phyloP scores from a whole-genome alignment of 2,113 vertebrate species.

The Charina bottae region DNA sequence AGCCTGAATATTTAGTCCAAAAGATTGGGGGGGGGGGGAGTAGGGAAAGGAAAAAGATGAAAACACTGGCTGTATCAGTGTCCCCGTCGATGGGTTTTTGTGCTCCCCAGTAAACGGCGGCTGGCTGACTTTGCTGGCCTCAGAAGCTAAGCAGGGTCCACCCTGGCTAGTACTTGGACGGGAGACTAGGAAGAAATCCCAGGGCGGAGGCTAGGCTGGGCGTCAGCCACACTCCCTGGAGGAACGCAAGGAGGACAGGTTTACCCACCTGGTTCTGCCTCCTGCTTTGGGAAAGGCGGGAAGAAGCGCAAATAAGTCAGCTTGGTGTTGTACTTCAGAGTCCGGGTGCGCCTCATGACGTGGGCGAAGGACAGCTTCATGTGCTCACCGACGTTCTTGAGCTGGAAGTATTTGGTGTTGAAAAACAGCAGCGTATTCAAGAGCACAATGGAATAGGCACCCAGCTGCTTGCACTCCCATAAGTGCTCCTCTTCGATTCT shows the following conservation, averaged over 20 bases:
- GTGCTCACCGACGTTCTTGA: constrained; percentile 90
- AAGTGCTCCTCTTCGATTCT: constrained; percentile 94
- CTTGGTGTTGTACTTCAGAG: constrained; percentile 85
- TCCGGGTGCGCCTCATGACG: constrained; percentile 90
- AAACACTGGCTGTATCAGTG: not conserved
- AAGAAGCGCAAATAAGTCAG: constrained; percentile 93
- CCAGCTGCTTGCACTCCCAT: constrained; percentile 98
- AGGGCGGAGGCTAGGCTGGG: not conserved
- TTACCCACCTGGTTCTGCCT: constrained; percentile 76
- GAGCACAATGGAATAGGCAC: constrained; percentile 95
- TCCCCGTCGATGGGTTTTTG: not conserved
- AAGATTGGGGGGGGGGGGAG: not conserved
- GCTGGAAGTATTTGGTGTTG: constrained; percentile 95
- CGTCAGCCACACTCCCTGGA: not conserved
- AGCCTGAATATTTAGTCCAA: not conserved
- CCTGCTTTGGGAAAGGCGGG: constrained; percentile 82
- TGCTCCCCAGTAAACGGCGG: not conserved
- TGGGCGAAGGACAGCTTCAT: constrained; percentile 93
- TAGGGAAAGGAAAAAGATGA: not conserved
- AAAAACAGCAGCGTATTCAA: constrained; percentile 97
- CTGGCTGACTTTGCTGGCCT: not conserved
- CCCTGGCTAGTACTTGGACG: not conserved
- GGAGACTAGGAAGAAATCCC: not conserved
- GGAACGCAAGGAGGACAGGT: not conserved
- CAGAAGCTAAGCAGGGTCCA: not conserved